phyloP scores from a whole-genome alignment of 2,888 invertebrate species.

The Mimachlamys varia region DNA sequence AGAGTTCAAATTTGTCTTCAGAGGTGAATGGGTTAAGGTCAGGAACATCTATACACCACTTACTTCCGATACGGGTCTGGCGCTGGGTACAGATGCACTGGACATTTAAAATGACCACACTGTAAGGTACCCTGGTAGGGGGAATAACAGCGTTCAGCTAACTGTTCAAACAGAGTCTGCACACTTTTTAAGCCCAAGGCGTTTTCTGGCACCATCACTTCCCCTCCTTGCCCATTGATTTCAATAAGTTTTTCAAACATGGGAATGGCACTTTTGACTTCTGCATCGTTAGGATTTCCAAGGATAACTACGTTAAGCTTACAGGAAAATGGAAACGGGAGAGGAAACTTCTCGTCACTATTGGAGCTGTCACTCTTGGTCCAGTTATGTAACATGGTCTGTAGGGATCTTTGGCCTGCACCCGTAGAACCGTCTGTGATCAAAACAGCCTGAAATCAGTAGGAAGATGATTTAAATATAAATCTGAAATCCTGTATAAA shows the following conservation, averaged over 20 bases:
- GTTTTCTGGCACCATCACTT: slow-evolving; percentile 80
- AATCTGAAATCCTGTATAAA: no score
- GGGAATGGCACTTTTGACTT: slow-evolving; percentile 84
- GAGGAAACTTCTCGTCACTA: slow-evolving; percentile 84
- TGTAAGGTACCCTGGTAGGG: slow-evolving; percentile 88
- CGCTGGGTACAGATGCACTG: slow-evolving; percentile 89
- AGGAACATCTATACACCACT: slow-evolving; percentile 40
- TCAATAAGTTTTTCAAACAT: slow-evolving; percentile 92
- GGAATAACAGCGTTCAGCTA: slow-evolving; percentile 89
- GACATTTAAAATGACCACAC: slow-evolving; percentile 90
- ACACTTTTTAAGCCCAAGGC: slow-evolving; percentile 79
- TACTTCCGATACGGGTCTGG: slow-evolving; percentile 83
- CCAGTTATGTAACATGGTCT: slow-evolving; percentile 82
- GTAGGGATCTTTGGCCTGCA: slow-evolving; percentile 86
- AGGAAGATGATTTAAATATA: not conserved
- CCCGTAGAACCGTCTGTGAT: slow-evolving; percentile 91
- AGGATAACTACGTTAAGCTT: slow-evolving; percentile 86
- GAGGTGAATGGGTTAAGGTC: no score
- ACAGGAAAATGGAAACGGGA: slow-evolving; percentile 91
- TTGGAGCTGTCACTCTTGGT: slow-evolving; percentile 63
- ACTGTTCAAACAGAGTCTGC: slow-evolving; percentile 85
- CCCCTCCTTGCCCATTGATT: slow-evolving; percentile 84
- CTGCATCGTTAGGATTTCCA: slow-evolving; percentile 78
- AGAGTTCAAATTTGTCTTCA: no score
- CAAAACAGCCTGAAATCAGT: slow-evolving; percentile 84